These are phyloP conservation scores for Archocentrus centrarchus DNA, from an alignment of 2,113 vertebrate species.

Conservation along the genomic window DNA sequence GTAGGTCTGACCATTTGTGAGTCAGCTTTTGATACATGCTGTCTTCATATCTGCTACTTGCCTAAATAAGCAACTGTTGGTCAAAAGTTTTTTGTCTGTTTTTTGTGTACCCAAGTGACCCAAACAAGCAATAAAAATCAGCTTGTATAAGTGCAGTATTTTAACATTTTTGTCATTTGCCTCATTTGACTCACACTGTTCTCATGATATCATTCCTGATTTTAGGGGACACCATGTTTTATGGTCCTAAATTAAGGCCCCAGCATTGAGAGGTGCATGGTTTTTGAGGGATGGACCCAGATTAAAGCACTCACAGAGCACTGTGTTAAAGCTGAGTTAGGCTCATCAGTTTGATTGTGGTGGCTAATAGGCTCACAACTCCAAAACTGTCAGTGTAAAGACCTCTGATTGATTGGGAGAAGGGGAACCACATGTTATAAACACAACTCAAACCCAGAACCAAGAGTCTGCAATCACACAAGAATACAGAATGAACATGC, in stretches of 20 bases:
- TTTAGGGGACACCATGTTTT: constrained; percentile 32
- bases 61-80: too few species aligned
- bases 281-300: constrained; percentile 41
- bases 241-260: constrained; percentile 6
- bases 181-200: constrained; percentile 19
- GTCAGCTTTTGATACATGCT: too few species aligned
- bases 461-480: constrained; percentile 7
- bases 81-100: background rate
- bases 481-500: background rate
- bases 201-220: constrained; percentile 31
- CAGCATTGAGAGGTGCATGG: background rate
- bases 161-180: constrained; percentile 23
- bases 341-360: constrained; percentile 28
- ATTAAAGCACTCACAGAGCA: constrained; percentile 34
- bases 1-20: too few species aligned
- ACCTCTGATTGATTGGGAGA: constrained; percentile 37
- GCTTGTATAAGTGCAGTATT: background rate
- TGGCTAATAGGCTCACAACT: constrained; percentile 22
- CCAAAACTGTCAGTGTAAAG: constrained; percentile 17
- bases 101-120: background rate
- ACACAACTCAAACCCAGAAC: constrained; percentile 15
- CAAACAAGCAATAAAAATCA: background rate
- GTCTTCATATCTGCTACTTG: too few species aligned
- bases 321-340: constrained; percentile 42
- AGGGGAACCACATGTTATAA: constrained; percentile 21